Evolutionary conservation across 2,888 invertebrate species (phyloP).

Genomic region (Dicyrtomina minuta): DNA sequence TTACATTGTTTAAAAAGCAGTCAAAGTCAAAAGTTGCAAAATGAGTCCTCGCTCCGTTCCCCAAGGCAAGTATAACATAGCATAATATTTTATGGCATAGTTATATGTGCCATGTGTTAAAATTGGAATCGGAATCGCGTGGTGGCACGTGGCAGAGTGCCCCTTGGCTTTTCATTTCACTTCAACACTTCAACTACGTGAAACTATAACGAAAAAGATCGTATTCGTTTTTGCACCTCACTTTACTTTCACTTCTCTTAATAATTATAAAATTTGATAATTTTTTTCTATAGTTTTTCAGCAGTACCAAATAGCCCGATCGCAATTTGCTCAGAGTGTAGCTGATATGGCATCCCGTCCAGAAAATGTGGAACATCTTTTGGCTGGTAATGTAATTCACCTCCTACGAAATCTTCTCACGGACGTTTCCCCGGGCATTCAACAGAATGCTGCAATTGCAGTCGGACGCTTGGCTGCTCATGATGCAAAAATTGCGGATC

Average conservation of each 20-base stretch:
- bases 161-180: too few species aligned
- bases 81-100: not conserved
- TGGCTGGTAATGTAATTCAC: constrained; percentile 61
- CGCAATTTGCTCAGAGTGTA: constrained; percentile 73
- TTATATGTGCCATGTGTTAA: too few species aligned
- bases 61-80: constrained; percentile 11
- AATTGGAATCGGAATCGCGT: too few species aligned
- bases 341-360: constrained; percentile 72
- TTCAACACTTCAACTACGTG: too few species aligned
- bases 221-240: not conserved
- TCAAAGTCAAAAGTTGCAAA: too few species aligned
- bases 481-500: constrained; percentile 68
- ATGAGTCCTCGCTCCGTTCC: constrained; percentile 30
- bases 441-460: constrained; percentile 75
- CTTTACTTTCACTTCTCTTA: not conserved
- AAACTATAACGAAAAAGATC: too few species aligned
- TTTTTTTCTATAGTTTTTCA: constrained; percentile 75
- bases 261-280: not conserved
- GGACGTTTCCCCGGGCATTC: constrained; percentile 72
- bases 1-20: too few species aligned
- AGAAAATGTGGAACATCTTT: constrained; percentile 65
- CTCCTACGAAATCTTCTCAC: constrained; percentile 70
- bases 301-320: constrained; percentile 74
- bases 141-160: too few species aligned
- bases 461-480: constrained; percentile 73